These are phyloP conservation scores for Amphipyra tragopoginis DNA, from an alignment of 2,888 invertebrate species.

Conservation along the genomic window DNA sequence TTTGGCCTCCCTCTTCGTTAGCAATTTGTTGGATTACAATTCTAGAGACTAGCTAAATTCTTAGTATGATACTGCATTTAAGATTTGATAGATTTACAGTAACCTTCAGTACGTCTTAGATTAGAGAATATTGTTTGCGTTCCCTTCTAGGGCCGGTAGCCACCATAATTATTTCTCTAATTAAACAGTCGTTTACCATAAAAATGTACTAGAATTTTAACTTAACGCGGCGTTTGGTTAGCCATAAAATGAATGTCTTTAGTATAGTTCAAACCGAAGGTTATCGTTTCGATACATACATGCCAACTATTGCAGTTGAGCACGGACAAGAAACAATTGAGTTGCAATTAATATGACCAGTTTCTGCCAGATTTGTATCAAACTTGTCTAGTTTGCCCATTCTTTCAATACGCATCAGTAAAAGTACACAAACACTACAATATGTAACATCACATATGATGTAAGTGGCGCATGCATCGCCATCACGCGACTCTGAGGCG, in stretches of 20 bases:
- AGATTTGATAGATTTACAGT: conserved; percentile 10
- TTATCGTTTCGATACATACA: conserved; percentile 6
- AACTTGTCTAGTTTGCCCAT: conserved; percentile 10
- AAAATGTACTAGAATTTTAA: too few relatives aligned
- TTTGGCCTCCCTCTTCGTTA: too few relatives aligned
- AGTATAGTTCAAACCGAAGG: too few relatives aligned
- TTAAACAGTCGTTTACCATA: too few relatives aligned
- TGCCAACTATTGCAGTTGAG: not conserved
- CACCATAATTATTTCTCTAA: too few relatives aligned
- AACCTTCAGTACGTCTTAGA: not conserved
- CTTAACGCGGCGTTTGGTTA: too few relatives aligned
- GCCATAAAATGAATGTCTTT: too few relatives aligned
- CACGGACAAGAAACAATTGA: conserved; percentile 12
- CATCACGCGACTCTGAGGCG: conserved; percentile 53
- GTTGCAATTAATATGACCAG: conserved; percentile 6
- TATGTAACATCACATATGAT: conserved; percentile 50
- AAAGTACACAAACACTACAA: conserved; percentile 34
- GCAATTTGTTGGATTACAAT: conserved; percentile 19
- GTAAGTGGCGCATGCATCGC: conserved; percentile 60
- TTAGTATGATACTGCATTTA: conserved; percentile 9
- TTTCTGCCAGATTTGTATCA: conserved; percentile 16
- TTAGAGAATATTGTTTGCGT: conserved; percentile 7
- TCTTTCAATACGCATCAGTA: conserved; percentile 26
- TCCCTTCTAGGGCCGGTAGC: not conserved
- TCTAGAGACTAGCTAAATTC: not conserved